These are phyloP conservation scores for Acrobasis suavella DNA, from an alignment of 2,888 invertebrate genomes.

Conservation along the genomic window DNA sequence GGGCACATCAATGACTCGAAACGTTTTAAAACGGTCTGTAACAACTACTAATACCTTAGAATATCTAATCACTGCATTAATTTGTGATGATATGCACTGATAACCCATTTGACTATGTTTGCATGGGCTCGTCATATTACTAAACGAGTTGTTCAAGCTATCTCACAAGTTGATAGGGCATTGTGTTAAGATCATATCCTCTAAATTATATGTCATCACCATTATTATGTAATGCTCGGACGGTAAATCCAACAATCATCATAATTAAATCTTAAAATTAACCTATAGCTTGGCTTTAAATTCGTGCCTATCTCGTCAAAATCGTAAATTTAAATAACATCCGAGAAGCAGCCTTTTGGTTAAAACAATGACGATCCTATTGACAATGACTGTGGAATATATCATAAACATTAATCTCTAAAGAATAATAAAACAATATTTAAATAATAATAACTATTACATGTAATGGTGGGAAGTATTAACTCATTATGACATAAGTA, in stretches of 20 bases:
- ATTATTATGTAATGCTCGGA: conserved; percentile 78
- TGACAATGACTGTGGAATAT: conserved; percentile 81
- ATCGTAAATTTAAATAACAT: conserved; percentile 74
- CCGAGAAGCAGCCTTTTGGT: conserved; percentile 81
- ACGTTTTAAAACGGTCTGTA: conserved; percentile 76
- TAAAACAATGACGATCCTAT: conserved; percentile 68
- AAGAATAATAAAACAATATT: conserved; percentile 75
- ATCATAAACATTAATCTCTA: conserved; percentile 65
- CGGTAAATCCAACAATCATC: conserved; percentile 78
- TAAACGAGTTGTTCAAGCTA: conserved; percentile 66
- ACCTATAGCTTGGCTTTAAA: conserved; percentile 80
- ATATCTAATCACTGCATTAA: conserved; percentile 81
- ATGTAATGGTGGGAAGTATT: conserved; percentile 74
- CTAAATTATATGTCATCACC: conserved; percentile 72
- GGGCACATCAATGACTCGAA: conserved; percentile 76
- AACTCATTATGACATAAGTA: conserved; percentile 63
- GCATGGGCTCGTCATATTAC: conserved; percentile 62
- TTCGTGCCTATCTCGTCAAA: conserved; percentile 78
- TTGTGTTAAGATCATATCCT: conserved; percentile 66
- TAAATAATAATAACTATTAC: conserved; percentile 71
- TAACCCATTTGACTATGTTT: conserved; percentile 72
- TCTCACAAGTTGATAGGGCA: conserved; percentile 61
- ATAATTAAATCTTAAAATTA: conserved; percentile 75
- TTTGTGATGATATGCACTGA: conserved; percentile 83
- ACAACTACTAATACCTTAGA: conserved; percentile 81